Percentiles rank a stretch among this genome's conserved stretches.
Evolutionary conservation across 2,888 invertebrate genomes (phyloP).

Genomic region (Cryptocephalus moraei): DNA sequence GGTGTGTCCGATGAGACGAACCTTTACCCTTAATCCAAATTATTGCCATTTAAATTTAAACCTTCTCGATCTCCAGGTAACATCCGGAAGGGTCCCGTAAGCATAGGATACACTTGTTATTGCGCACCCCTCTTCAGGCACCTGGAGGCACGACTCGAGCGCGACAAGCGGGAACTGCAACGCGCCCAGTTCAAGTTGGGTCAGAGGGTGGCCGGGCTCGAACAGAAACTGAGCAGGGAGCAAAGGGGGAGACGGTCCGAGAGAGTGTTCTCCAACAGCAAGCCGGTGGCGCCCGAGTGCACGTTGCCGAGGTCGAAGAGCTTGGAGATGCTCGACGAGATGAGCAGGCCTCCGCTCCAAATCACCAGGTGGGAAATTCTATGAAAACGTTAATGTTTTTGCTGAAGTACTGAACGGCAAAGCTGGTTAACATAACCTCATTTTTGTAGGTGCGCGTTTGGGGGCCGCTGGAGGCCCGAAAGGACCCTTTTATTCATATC

Average conservation of each 20-base stretch:
- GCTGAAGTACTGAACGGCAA: too few species aligned
- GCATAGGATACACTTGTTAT: slow-evolving; percentile 85
- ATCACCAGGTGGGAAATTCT: slow-evolving; percentile 25
- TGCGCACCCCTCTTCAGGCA: slow-evolving; percentile 87
- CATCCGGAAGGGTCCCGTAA: slow-evolving; percentile 91
- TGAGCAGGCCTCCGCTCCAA: slow-evolving; percentile 25
- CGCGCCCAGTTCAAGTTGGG: slow-evolving; percentile 67
- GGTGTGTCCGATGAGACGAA: too few species aligned
- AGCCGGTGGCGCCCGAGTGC: slow-evolving; percentile 45
- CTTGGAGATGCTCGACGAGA: slow-evolving; percentile 53
- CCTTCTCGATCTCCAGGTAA: slow-evolving; percentile 45
- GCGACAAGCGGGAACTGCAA: slow-evolving; percentile 70
- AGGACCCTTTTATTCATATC: too few species aligned
- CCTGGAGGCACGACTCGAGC: slow-evolving; percentile 73
- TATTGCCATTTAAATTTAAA: not conserved
- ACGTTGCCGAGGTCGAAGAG: slow-evolving; percentile 60
- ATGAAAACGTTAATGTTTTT: too few species aligned
- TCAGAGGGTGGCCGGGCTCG: slow-evolving; percentile 68
- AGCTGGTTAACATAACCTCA: too few species aligned
- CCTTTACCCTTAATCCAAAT: too few species aligned
- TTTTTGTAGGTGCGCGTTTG: too few species aligned
- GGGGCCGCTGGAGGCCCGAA: too few species aligned
- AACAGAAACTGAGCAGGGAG: slow-evolving; percentile 59
- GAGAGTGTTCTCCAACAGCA: slow-evolving; percentile 43
- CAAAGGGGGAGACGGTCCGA: slow-evolving; percentile 50